These are phyloP conservation scores for Megaustenia siamemsis DNA, from an alignment of 2,888 invertebrate genomes.

Conservation along the genomic window DNA sequence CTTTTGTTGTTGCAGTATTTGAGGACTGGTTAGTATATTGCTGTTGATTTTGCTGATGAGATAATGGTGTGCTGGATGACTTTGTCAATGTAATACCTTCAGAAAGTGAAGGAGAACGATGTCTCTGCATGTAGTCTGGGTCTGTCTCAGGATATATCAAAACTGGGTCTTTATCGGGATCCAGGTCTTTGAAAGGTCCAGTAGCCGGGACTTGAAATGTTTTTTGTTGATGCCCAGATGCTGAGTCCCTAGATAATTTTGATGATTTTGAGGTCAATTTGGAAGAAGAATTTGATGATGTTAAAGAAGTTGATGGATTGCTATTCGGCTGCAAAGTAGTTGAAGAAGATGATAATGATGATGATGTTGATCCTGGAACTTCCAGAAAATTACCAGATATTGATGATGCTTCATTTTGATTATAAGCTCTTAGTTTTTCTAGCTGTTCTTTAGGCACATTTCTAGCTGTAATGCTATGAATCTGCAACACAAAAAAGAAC, in stretches of 20 bases:
- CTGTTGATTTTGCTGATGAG: no score
- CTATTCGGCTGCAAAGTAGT: no score
- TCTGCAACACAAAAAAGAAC: conserved; percentile 58
- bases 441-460: conserved; percentile 70
- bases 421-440: conserved; percentile 56
- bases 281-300: background rate
- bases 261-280: background rate
- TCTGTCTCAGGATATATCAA: conserved; percentile 54
- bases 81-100: no score
- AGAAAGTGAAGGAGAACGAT: no score
- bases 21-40: no score
- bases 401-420: no score
- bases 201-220: background rate
- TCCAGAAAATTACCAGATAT: background rate
- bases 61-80: no score
- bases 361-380: background rate
- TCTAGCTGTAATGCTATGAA: conserved; percentile 74
- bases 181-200: conserved; percentile 31
- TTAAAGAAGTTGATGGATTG: background rate
- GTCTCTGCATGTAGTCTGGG: conserved; percentile 17
- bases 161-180: conserved; percentile 53
- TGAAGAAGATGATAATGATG: background rate
- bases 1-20: no score
- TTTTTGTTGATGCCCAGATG: background rate
- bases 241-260: no score